Evolutionary conservation across 2,888 invertebrate species (phyloP).

Genomic region (Lasioglossum leucozonium): DNA sequence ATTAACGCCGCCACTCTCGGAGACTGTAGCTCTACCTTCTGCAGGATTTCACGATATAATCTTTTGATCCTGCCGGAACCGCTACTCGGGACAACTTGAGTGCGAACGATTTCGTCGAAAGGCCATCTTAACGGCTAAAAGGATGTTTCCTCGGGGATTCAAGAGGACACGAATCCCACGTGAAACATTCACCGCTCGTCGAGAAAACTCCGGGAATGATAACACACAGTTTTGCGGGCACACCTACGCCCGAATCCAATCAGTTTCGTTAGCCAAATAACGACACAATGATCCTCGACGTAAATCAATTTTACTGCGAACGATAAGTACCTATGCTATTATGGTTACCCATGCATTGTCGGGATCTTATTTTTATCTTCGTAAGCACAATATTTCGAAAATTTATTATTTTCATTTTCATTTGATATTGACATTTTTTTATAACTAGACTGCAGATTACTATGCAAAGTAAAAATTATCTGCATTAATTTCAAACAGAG

Average conservation of each 20-base stretch:
- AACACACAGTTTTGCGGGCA: neutral
- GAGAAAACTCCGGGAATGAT: slow-evolving; percentile 24
- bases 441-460: too few relatives aligned
- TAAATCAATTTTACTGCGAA: neutral
- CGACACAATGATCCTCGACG: neutral
- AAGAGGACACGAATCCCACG: slow-evolving; percentile 20
- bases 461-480: too few relatives aligned
- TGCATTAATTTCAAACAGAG: too few relatives aligned
- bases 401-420: too few relatives aligned
- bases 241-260: neutral
- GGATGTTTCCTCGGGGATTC: slow-evolving; percentile 28
- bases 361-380: too few relatives aligned
- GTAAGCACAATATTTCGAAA: too few relatives aligned
- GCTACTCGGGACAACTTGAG: slow-evolving; percentile 37
- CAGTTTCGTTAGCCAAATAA: neutral
- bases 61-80: slow-evolving; percentile 42
- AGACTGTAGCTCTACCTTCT: slow-evolving; percentile 30
- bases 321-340: too few relatives aligned
- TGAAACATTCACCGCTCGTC: slow-evolving; percentile 9
- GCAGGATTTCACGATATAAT: slow-evolving; percentile 47
- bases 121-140: slow-evolving; percentile 15
- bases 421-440: too few relatives aligned
- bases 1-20: slow-evolving; percentile 36
- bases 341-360: too few relatives aligned
- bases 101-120: slow-evolving; percentile 42